These are phyloP conservation scores for Lordiphosa clarofinis DNA, from an alignment of 1,140 invertebrate genomes.

Conservation along the genomic window DNA sequence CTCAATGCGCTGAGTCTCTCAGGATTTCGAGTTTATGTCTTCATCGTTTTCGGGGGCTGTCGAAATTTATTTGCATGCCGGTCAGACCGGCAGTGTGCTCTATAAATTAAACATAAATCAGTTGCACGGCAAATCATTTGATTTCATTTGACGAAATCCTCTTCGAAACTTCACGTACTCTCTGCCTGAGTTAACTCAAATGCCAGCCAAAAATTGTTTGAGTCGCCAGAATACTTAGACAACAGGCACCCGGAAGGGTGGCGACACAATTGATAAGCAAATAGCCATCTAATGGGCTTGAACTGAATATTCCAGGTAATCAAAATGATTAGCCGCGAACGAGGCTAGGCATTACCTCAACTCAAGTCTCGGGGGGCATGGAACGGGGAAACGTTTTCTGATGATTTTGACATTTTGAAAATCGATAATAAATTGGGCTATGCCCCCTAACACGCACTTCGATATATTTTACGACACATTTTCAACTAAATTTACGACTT, in stretches of 20 bases:
- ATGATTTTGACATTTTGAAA: conserved; percentile 37
- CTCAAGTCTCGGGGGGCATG: conserved; percentile 1
- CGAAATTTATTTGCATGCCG: conserved; percentile 73
- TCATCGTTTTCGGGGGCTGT: too few relatives aligned
- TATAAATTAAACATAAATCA: conserved; percentile 77
- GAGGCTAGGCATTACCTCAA: conserved; percentile 21
- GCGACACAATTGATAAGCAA: conserved; percentile 68
- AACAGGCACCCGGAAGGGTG: background rate
- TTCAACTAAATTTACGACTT: conserved; percentile 49
- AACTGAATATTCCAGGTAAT: conserved; percentile 57
- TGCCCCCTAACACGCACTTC: conserved; percentile 23
- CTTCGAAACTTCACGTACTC: conserved; percentile 32
- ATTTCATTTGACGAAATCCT: conserved; percentile 63
- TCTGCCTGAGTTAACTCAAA: conserved; percentile 32
- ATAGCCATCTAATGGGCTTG: conserved; percentile 70
- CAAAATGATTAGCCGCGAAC: conserved; percentile 61
- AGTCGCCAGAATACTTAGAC: background rate
- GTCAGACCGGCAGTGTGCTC: conserved; percentile 63
- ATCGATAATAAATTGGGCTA: conserved; percentile 47
- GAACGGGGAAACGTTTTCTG: conserved; percentile 1
- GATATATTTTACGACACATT: conserved; percentile 52
- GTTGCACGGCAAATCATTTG: conserved; percentile 71
- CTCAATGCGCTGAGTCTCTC: conserved; percentile 12
- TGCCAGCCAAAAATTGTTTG: conserved; percentile 31
- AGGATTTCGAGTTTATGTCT: conserved; percentile 58